Conservation (phyloP, 2,888 invertebrate species). For the Melipona bicolor region DNA sequence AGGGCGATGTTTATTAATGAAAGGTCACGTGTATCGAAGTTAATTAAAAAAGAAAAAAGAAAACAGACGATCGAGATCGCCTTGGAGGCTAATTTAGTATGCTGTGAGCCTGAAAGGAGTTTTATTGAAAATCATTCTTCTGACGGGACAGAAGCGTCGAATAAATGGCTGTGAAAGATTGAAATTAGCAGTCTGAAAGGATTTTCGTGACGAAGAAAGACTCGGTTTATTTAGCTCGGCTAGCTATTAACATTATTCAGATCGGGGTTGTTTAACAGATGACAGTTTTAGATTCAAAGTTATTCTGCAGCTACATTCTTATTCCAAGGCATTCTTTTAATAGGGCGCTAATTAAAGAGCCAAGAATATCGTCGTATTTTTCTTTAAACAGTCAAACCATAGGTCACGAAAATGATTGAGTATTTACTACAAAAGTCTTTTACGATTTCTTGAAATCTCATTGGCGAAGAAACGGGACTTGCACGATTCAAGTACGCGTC, state of each 20-base stretch:
- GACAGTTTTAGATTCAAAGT: too few relatives aligned
- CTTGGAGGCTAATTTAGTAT: constrained; percentile 17
- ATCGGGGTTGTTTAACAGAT: too few relatives aligned
- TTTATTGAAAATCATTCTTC: neutral
- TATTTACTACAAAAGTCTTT: too few relatives aligned
- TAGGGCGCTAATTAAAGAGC: neutral
- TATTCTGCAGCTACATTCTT: too few relatives aligned
- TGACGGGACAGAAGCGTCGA: neutral
- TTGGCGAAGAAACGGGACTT: too few relatives aligned
- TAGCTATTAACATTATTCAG: too few relatives aligned
- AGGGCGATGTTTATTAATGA: constrained; percentile 43
- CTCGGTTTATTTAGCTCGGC: neutral
- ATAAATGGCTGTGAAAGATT: neutral
- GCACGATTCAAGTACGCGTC: too few relatives aligned
- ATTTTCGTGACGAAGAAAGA: neutral
- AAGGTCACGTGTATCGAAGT: constrained; percentile 5
- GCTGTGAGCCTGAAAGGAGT: neutral
- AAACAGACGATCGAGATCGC: neutral
- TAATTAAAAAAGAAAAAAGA: constrained; percentile 40
- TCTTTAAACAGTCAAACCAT: too few relatives aligned
- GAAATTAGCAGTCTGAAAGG: neutral
- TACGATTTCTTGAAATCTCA: too few relatives aligned
- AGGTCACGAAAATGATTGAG: too few relatives aligned
- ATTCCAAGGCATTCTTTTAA: neutral
- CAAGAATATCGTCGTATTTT: too few relatives aligned